Conservation (phyloP, 2,113 vertebrate species). For the Diglossa brunneiventris region DNA sequence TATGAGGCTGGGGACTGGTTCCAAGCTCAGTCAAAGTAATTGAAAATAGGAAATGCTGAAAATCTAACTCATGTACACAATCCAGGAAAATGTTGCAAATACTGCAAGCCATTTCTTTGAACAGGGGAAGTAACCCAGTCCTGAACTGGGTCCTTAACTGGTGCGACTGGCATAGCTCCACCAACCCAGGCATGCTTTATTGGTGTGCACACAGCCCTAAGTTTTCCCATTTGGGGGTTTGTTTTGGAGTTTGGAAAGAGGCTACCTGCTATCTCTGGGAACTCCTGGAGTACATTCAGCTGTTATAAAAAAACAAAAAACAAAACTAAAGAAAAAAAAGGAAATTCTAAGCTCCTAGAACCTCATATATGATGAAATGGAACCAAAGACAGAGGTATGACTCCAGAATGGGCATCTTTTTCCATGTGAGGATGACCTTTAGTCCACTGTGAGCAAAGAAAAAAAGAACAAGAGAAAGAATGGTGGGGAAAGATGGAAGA, state of each 20-base stretch:
- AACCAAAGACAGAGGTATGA: neutral
- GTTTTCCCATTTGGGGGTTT: neutral
- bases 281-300: neutral
- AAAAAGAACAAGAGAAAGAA: neutral
- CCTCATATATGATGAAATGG: neutral
- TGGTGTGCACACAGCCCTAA: neutral
- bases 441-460: neutral
- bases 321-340: neutral
- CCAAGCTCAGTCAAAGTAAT: constrained; percentile 13
- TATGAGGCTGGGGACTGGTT: neutral
- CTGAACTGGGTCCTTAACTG: neutral
- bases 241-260: neutral
- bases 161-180: neutral
- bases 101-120: neutral
- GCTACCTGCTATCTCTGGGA: neutral
- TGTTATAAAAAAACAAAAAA: neutral
- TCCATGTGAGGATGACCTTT: neutral
- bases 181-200: neutral
- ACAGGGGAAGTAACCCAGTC: neutral
- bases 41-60: constrained; percentile 31
- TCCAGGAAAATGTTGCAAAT: constrained; percentile 17
- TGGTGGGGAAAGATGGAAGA: neutral
- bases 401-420: neutral
- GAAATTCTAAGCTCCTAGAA: neutral
- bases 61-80: neutral